These are phyloP conservation scores for Penaeus monodon DNA, from an alignment of 2,888 invertebrate species.

Conservation along the genomic window DNA sequence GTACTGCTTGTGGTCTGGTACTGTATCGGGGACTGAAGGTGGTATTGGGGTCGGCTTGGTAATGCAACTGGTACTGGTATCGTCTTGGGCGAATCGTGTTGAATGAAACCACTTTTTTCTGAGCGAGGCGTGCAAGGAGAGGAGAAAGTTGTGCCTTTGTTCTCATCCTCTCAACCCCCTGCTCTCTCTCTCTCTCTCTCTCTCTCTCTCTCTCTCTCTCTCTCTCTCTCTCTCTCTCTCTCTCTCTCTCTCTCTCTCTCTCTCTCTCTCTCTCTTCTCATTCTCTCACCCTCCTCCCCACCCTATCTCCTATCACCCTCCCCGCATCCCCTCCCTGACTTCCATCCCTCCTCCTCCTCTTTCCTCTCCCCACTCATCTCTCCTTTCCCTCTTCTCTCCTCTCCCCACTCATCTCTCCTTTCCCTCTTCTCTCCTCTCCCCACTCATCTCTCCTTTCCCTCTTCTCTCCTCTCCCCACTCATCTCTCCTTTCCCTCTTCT, in stretches of 20 bases:
- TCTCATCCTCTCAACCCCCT: neutral
- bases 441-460: neutral
- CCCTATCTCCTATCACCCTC: neutral
- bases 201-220: slow-evolving; percentile 13
- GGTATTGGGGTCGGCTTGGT: too few species aligned
- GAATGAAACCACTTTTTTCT: too few species aligned
- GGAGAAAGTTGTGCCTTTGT: too few species aligned
- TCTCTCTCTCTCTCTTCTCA: slow-evolving; percentile 26
- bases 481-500: too few species aligned
- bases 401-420: neutral
- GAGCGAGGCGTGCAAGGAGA: too few species aligned
- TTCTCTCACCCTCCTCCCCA: neutral
- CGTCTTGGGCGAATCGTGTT: too few species aligned
- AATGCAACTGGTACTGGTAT: too few species aligned
- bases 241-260: slow-evolving; percentile 29
- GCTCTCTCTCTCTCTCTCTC: neutral
- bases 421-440: neutral
- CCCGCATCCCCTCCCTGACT: too few species aligned
- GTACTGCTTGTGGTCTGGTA: too few species aligned
- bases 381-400: neutral
- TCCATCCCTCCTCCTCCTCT: neutral
- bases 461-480: neutral
- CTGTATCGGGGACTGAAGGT: too few species aligned
- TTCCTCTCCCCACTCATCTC: neutral
- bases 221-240: slow-evolving; percentile 27